Conservation (phyloP, 2,797 vertebrate species). For the Bufotes viridis region DNA sequence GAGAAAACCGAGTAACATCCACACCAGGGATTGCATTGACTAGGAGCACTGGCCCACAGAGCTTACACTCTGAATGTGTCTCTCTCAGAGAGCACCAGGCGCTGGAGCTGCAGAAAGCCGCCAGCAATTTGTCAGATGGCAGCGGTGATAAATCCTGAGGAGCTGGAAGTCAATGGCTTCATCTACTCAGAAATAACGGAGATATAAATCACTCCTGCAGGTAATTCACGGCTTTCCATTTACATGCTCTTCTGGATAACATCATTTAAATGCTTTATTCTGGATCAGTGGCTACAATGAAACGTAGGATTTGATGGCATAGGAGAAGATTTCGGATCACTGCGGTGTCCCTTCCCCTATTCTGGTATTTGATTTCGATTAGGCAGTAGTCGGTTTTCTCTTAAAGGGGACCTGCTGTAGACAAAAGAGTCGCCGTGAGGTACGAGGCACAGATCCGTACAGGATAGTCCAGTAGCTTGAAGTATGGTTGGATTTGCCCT, state of each 20-base stretch:
- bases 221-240: constrained; percentile 37
- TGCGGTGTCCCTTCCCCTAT: background rate
- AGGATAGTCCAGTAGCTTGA: background rate
- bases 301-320: background rate
- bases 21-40: background rate
- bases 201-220: constrained; percentile 27
- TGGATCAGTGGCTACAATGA: constrained; percentile 20
- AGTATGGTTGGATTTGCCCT: too few relatives aligned
- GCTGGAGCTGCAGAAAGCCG: background rate
- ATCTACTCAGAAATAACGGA: constrained; percentile 13
- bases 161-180: constrained; percentile 26
- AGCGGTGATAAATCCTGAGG: constrained; percentile 31
- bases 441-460: background rate
- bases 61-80: background rate
- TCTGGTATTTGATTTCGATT: background rate
- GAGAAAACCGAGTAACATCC: background rate
- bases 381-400: background rate
- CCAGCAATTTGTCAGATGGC: background rate
- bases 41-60: background rate
- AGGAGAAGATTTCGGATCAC: background rate
- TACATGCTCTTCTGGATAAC: constrained; percentile 15
- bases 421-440: background rate
- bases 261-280: constrained; percentile 40
- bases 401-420: background rate
- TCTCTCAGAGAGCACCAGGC: background rate